These are phyloP conservation scores for Pseudomugil tenellus DNA, from an alignment of 2,797 vertebrate species.

Conservation along the genomic window DNA sequence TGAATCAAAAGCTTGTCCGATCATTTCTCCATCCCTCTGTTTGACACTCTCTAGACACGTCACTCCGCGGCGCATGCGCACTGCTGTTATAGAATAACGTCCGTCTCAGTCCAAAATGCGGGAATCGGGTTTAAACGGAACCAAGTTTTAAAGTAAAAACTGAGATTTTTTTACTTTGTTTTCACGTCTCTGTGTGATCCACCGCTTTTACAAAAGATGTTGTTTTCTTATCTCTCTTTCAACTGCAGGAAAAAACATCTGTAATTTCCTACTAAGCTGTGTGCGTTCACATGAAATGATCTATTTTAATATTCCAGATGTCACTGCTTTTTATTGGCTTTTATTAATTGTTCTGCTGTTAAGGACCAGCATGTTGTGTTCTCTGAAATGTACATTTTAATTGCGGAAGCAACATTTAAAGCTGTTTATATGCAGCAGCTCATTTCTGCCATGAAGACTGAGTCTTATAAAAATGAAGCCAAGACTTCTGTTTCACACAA, in stretches of 20 bases:
- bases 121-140: neutral
- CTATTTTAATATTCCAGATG: too few relatives aligned
- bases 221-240: neutral
- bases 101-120: neutral
- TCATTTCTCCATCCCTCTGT: slow-evolving; percentile 58
- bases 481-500: neutral
- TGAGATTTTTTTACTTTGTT: too few relatives aligned
- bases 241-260: neutral
- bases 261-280: too few relatives aligned
- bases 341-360: too few relatives aligned
- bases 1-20: slow-evolving; percentile 32
- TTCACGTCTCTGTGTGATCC: neutral
- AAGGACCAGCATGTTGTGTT: too few relatives aligned
- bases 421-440: neutral
- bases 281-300: too few relatives aligned
- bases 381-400: neutral
- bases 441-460: neutral
- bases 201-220: neutral
- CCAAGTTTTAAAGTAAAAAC: neutral
- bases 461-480: neutral
- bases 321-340: neutral
- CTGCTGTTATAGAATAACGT: neutral
- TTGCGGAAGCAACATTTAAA: neutral
- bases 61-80: slow-evolving; percentile 64
- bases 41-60: slow-evolving; percentile 71